Percentiles rank a stretch among this genome's conserved stretches.
phyloP scores from a whole-genome alignment of 92 coral and sea anemone species.

The Porites lobata region DNA sequence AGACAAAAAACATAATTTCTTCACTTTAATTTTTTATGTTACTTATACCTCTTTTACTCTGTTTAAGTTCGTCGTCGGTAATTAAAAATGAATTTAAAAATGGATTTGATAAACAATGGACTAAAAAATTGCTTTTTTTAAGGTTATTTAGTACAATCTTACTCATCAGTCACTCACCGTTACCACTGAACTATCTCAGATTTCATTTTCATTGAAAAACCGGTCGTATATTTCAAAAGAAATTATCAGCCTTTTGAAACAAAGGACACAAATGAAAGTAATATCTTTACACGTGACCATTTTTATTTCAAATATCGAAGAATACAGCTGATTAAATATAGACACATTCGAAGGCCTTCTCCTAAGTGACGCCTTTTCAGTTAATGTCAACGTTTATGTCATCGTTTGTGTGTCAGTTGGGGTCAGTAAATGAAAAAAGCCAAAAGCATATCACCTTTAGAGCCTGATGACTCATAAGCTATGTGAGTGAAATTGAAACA shows the following conservation, averaged over 20 bases:
- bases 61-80: too few species aligned
- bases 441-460: neutral
- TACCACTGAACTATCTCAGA: neutral
- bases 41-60: too few species aligned
- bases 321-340: neutral
- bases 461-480: neutral
- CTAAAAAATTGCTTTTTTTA: too few species aligned
- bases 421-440: neutral
- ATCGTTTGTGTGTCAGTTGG: neutral
- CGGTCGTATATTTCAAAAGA: neutral
- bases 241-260: neutral
- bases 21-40: too few species aligned
- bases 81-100: too few species aligned
- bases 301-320: neutral
- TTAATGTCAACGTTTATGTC: neutral
- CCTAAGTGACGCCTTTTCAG: neutral
- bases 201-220: neutral
- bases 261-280: neutral
- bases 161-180: too few species aligned
- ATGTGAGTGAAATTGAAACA: neutral
- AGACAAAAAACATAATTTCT: too few species aligned
- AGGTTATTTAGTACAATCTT: too few species aligned
- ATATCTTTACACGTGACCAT: neutral
- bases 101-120: too few species aligned
- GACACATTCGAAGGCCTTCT: neutral